Percentiles rank a stretch among this genome's conserved stretches.
Evolutionary conservation across 2,797 vertebrate species (phyloP).

Genomic region (Anolis apletophallus): DNA sequence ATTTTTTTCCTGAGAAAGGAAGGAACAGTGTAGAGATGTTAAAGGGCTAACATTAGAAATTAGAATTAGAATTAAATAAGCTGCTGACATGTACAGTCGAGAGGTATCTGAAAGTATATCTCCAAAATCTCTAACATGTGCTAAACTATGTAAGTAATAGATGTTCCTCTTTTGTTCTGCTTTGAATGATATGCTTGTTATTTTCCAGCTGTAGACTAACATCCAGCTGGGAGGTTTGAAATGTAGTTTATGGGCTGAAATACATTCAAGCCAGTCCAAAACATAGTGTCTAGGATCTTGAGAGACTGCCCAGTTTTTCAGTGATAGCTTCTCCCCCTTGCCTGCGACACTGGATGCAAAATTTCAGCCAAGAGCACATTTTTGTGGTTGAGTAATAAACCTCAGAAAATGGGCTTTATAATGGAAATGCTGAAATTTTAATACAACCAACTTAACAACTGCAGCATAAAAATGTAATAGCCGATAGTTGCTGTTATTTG

Average conservation of each 20-base stretch:
- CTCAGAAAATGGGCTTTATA: constrained; percentile 10
- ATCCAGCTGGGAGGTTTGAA: constrained; percentile 63
- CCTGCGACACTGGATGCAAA: constrained; percentile 24
- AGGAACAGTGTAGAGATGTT: background rate
- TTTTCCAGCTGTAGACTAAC: constrained; percentile 61
- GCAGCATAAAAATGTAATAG: constrained; percentile 24
- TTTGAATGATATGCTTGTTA: constrained; percentile 43
- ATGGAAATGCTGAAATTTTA: constrained; percentile 47
- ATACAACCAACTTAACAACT: background rate
- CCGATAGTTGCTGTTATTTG: background rate
- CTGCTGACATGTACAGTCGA: constrained; percentile 29
- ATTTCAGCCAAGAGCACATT: constrained; percentile 28
- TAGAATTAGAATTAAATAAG: constrained; percentile 30
- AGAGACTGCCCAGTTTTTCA: constrained; percentile 49
- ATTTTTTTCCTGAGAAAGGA: constrained; percentile 6
- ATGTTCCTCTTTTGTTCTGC: constrained; percentile 35
- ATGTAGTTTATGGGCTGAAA: constrained; percentile 51
- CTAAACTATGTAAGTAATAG: constrained; percentile 34
- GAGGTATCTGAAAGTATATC: constrained; percentile 23
- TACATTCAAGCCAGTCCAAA: constrained; percentile 43
- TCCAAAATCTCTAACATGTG: constrained; percentile 30
- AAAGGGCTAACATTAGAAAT: constrained; percentile 3
- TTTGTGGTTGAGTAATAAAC: constrained; percentile 55
- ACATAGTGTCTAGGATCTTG: background rate
- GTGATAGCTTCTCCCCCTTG: constrained; percentile 30